Evolutionary conservation across 2,888 invertebrate genomes (phyloP).

Genomic region (Aphelenchoides bicaudatus): DNA sequence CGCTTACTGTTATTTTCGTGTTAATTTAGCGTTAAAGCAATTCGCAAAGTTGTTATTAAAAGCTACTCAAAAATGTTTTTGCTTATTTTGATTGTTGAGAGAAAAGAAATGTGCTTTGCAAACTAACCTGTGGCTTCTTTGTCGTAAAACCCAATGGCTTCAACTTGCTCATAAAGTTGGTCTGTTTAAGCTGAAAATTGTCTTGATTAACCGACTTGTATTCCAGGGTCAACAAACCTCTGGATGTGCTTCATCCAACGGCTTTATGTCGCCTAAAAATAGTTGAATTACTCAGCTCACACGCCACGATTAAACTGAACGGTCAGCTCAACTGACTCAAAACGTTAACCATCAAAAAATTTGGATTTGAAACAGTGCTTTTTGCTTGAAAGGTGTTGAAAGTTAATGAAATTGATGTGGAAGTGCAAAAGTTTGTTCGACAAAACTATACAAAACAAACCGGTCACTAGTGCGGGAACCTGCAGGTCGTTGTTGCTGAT

Average conservation of each 20-base stretch:
- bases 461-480: neutral
- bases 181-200: no score
- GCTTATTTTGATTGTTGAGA: neutral
- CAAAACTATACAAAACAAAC: slow-evolving; percentile 5
- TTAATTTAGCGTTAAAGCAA: no score
- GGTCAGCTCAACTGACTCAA: no score
- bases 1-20: no score
- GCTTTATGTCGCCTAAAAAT: slow-evolving; percentile 43
- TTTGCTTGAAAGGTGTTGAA: neutral
- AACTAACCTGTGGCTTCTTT: slow-evolving; percentile 54
- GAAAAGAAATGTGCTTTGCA: neutral
- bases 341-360: no score
- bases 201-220: no score
- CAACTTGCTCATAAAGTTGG: slow-evolving; percentile 55
- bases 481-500: neutral
- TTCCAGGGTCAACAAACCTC: no score
- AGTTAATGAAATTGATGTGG: no score
- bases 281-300: no score
- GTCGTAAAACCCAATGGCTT: slow-evolving; percentile 58
- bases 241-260: slow-evolving; percentile 59
- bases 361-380: no score
- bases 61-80: slow-evolving; percentile 14
- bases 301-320: no score
- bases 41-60: no score
- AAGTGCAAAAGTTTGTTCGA: neutral